phyloP scores from a whole-genome alignment of 2,113 vertebrate genomes.

The Chaetorhynchus papuensis region DNA sequence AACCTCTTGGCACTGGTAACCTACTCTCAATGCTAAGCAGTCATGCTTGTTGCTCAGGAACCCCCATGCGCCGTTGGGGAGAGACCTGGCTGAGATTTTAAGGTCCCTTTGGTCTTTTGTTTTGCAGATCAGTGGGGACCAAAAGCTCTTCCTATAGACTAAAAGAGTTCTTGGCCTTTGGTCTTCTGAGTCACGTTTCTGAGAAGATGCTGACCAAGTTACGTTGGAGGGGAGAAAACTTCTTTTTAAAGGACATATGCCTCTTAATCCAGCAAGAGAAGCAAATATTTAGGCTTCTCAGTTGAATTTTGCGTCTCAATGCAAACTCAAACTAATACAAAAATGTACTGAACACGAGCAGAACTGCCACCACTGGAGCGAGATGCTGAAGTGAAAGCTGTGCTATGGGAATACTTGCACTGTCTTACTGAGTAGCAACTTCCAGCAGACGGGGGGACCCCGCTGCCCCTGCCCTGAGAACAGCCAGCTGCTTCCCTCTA shows the following conservation, averaged over 20 bases:
- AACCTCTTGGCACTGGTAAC: slow-evolving; percentile 61
- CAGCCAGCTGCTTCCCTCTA: background rate
- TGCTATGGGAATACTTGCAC: background rate
- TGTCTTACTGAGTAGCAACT: background rate
- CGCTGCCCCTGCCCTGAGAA: accelerated
- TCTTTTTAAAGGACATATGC: background rate
- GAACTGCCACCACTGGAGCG: background rate
- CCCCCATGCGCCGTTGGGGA: background rate
- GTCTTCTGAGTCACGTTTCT: background rate
- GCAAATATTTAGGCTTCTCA: background rate
- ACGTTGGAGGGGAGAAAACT: background rate
- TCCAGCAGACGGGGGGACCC: background rate
- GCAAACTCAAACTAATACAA: background rate
- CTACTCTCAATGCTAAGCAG: slow-evolving; percentile 51
- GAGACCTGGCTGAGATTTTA: background rate
- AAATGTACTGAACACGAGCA: background rate
- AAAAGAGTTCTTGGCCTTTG: slow-evolving; percentile 2
- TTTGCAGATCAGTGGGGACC: background rate
- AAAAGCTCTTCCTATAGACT: background rate
- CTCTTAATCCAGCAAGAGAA: background rate
- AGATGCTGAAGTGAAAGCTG: background rate
- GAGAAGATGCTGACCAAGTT: background rate
- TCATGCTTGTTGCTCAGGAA: slow-evolving; percentile 46
- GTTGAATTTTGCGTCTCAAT: background rate
- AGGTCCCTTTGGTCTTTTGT: slow-evolving; percentile 39